Base-by-base conservation (phyloP, 2,797 vertebrate species). In the Sebastes steindachneri region DNA sequence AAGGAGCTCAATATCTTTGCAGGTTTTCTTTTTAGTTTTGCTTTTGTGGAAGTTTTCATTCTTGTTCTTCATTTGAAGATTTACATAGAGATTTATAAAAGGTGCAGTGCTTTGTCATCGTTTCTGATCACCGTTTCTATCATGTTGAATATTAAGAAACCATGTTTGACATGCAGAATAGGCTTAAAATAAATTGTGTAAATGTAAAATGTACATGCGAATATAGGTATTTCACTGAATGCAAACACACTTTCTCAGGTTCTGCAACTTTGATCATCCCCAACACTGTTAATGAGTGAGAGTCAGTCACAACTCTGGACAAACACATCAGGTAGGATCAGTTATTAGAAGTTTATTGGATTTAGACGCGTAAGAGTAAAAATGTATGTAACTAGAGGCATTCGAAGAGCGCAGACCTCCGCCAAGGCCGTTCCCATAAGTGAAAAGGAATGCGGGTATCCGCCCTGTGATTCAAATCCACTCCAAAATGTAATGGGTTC, bases 221-320 rank as follows among this genome's bases (percentile, higher is more conserved):
- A 75, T 28, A 15, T 73, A 58, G 21, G 54, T 33, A 62, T 71
- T 59, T 89, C 69, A 77, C 73, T 86, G 59, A 83, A 77, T 81
- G 26, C 75, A 67, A 86, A 54, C 63, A 41, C 62, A 57, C 58
- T 85, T 85, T 77, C 88, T 89, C 90, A 87, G 88, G 89, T 91
- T 88, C 69, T 88, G 21, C 54, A 73, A 45, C 58, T 28, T 54
- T 75, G 57, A 66, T 51, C 45, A 75, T 78, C 25, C 62, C 35
- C 14, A 17, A 68, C 48, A 54, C 31, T 3, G 1, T 51, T 37
- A 12, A 67, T 66, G 51, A 68, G 9, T 62, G 31, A 21, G 53
- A 68, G 9, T 62, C 37, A 19, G 53, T 31, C n/a, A 7, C 25
- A 65, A 7, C 29, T 73, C 68, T 73, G 55, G 11, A 78, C 54